Conservation (phyloP, 2,888 invertebrate genomes). For the Troides aeacus region DNA sequence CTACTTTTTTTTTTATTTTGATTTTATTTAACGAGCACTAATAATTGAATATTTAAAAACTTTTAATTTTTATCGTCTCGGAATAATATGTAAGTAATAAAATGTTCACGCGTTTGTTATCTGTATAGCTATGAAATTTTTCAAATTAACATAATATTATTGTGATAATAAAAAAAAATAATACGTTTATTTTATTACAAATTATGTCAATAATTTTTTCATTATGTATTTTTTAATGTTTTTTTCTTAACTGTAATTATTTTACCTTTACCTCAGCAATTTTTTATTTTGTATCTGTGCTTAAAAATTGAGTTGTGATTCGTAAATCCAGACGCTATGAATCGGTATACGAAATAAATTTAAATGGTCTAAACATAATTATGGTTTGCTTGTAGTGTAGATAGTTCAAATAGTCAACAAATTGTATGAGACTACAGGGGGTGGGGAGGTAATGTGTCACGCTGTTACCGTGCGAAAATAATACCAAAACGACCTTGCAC, state of each 20-base stretch:
- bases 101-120: constrained; percentile 4
- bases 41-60: constrained; percentile 5
- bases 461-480: not conserved
- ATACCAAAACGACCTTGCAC: not conserved
- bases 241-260: no score
- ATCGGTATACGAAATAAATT: constrained; percentile 16
- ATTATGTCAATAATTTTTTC: no score
- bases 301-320: not conserved
- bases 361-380: constrained; percentile 17
- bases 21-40: constrained; percentile 6
- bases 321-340: constrained; percentile 4
- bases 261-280: no score
- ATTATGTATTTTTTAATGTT: no score
- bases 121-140: not conserved
- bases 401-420: constrained; percentile 29
- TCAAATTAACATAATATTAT: no score
- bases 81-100: not conserved
- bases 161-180: no score
- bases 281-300: not conserved
- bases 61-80: not conserved
- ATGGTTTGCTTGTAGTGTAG: constrained; percentile 29
- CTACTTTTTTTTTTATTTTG: constrained; percentile 7
- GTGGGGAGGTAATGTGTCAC: not conserved
- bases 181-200: no score
- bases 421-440: constrained; percentile 18